Base-by-base conservation (phyloP, 2,888 invertebrate species). In the Tiliacea citrago region DNA sequence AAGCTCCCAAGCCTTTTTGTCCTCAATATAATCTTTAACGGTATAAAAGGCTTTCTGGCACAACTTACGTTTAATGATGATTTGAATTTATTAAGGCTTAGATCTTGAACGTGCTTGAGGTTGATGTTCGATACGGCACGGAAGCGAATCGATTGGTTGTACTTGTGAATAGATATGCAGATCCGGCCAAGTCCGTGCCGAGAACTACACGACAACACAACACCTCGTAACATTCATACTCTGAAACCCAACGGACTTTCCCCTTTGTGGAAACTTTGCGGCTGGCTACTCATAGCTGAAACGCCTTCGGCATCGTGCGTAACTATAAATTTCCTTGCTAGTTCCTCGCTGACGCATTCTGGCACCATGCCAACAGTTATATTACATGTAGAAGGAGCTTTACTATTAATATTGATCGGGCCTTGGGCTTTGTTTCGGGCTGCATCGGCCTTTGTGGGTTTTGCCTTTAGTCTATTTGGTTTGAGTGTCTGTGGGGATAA, bases 291-390 rank as follows among this genome's bases (percentile, higher is more conserved):
- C 84, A 75, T 80, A 83, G 80, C 79, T 82, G 75, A 83, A 88
- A 86, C 73, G 88, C 83, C 86, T 85, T 78, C 68, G 42, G 82
- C 82, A 57, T 81, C 86, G 79, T 87, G 87, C 88, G 87, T 87
- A 85, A 86, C 86, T 83, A 88, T 91, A 92, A 89, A 91, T 91
- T 90, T 87, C 78, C 81, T 83, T 72, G 82, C 83, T 80, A 78
- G 88, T 86, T 87, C 90, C 88, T 88, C 81, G 84, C 86, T 88
- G 89, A 91, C 89, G 87, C 85, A 72, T 87, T 86, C 75, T 92
- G 92, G 92, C 88, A 4, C 47, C 18, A 35, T 66, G 89, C 91
- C 92, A 91, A 82, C 55, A 77, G 84, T 84, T 82, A 86, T 88
- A 85, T 81, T 86, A 82, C 75, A 79, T 79, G 84, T 82, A 81